Evolutionary conservation across 2,797 vertebrate species (phyloP).

Genomic region (Naso thynnoides): DNA sequence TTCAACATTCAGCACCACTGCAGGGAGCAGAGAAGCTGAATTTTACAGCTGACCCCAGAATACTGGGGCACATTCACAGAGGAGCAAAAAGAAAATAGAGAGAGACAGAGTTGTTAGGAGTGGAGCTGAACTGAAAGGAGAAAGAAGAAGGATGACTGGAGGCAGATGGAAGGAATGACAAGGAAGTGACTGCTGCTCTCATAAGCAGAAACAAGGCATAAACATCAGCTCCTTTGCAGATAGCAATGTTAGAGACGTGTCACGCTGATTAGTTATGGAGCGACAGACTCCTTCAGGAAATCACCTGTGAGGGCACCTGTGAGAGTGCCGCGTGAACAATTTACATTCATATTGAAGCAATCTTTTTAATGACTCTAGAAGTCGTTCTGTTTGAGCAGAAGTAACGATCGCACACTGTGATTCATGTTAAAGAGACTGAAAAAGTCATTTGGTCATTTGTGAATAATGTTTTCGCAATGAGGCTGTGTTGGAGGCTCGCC

Average conservation of each 20-base stretch:
- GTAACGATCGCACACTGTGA: constrained; percentile 26
- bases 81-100: not conserved
- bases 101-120: not conserved
- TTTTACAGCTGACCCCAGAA: constrained; percentile 37
- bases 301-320: constrained; percentile 47
- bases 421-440: constrained; percentile 17
- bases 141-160: constrained; percentile 14
- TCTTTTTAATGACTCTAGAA: constrained; percentile 20
- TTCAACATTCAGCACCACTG: constrained; percentile 36
- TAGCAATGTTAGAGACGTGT: not conserved
- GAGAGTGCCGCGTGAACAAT: not conserved
- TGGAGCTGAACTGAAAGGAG: constrained; percentile 21
- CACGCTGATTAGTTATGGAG: constrained; percentile 38
- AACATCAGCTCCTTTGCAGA: constrained; percentile 23
- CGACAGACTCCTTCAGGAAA: constrained; percentile 40
- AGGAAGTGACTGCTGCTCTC: constrained; percentile 35
- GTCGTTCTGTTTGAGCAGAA: constrained; percentile 21
- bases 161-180: constrained; percentile 36
- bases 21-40: constrained; percentile 33
- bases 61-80: not conserved
- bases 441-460: constrained; percentile 38
- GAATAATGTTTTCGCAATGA: constrained; percentile 35
- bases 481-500: constrained; percentile 2
- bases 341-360: constrained; percentile 22
- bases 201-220: constrained; percentile 8